phyloP scores from a whole-genome alignment of 30 jellyfish, hydroid and myxozoan species.

The Rhopilema esculentum region DNA sequence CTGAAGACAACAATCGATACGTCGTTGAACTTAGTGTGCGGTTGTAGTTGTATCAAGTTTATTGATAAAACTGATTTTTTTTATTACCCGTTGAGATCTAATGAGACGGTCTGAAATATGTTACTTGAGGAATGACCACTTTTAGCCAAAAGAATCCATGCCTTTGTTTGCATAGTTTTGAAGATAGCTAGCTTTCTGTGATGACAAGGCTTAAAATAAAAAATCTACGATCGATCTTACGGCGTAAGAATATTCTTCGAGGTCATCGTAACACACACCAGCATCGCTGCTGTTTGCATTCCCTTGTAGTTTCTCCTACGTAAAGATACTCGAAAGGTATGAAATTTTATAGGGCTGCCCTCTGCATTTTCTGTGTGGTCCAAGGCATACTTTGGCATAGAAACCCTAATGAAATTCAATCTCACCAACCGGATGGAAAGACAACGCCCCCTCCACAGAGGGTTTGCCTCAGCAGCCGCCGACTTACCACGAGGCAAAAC shows the following conservation, averaged over 20 bases:
- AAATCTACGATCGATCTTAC: too few species aligned
- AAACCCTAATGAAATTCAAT: background rate
- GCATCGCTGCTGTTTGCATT: background rate
- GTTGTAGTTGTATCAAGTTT: background rate
- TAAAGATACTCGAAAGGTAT: background rate
- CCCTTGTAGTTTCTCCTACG: background rate
- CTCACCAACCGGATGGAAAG: slow-evolving; percentile 5
- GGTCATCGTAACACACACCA: background rate
- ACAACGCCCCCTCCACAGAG: slow-evolving; percentile 11
- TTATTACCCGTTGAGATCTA: background rate
- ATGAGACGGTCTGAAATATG: background rate
- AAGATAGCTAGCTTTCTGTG: too few species aligned
- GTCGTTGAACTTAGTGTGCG: background rate
- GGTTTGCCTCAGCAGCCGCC: background rate
- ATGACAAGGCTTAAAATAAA: too few species aligned
- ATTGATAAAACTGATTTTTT: background rate
- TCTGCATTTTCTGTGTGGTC: slow-evolving; percentile 8
- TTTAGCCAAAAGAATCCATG: background rate
- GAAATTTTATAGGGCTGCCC: background rate
- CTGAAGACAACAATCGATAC: background rate
- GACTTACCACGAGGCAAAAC: slow-evolving; percentile 1
- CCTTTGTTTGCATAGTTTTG: background rate
- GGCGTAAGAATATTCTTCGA: too few species aligned
- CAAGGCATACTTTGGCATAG: background rate
- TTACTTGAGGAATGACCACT: background rate